phyloP scores from a whole-genome alignment of 2,113 vertebrate species.

The Thamnophis sirtalis region DNA sequence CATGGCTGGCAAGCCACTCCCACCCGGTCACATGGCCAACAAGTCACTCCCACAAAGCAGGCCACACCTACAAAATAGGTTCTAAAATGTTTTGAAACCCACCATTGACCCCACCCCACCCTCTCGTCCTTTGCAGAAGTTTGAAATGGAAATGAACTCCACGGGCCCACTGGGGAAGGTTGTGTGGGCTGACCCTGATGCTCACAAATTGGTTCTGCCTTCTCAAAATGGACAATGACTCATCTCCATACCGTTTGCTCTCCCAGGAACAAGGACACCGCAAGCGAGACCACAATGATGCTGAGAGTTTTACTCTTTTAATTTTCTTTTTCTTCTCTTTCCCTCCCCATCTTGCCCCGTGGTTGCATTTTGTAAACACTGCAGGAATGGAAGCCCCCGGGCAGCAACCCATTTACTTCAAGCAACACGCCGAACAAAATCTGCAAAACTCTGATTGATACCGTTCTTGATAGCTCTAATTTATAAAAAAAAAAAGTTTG shows the following conservation, averaged over 20 bases:
- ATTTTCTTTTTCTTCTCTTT: background rate
- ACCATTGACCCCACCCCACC: background rate
- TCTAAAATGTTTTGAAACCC: no score
- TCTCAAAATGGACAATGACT: slow-evolving; percentile 44
- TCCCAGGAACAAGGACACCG: slow-evolving; percentile 55
- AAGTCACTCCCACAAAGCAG: no score
- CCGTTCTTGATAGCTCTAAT: background rate
- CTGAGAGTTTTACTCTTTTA: slow-evolving; percentile 23
- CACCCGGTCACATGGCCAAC: no score
- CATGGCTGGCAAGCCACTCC: no score
- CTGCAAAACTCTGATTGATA: background rate
- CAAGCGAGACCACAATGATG: slow-evolving; percentile 67
- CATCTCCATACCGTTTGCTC: slow-evolving; percentile 53
- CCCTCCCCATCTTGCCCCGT: background rate
- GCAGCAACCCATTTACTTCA: background rate
- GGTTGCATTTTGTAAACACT: slow-evolving; percentile 59
- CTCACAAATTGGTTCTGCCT: slow-evolving; percentile 18
- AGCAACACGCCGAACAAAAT: background rate
- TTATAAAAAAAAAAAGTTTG: background rate
- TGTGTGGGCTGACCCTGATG: slow-evolving; percentile 11
- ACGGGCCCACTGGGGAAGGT: background rate
- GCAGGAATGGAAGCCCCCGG: background rate
- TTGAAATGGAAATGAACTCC: background rate
- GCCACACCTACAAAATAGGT: no score
- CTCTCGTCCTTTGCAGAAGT: background rate